phyloP scores from a whole-genome alignment of 2,888 invertebrate genomes.

The Melangyna quadrimaculata region DNA sequence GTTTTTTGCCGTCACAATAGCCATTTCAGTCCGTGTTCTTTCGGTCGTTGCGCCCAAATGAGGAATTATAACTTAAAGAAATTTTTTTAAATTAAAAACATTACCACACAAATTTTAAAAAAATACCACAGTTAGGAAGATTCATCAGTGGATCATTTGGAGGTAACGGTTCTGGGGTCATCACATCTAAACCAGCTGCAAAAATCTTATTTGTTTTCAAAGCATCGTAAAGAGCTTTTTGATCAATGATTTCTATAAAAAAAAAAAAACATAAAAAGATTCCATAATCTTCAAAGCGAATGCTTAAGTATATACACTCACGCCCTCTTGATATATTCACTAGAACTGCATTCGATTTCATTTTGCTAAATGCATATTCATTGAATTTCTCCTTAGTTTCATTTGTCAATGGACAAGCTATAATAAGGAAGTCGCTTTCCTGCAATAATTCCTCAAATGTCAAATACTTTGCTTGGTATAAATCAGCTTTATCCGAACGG shows the following conservation, averaged over 20 bases:
- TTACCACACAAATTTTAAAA: too few relatives aligned
- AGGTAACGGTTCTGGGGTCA: conserved; percentile 94
- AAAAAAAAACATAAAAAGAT: not conserved
- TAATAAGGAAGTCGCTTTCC: conserved; percentile 93
- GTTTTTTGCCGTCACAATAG: conserved; percentile 89
- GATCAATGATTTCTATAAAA: conserved; percentile 86
- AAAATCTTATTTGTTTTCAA: conserved; percentile 88
- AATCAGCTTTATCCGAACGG: conserved; percentile 84
- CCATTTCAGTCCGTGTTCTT: conserved; percentile 90
- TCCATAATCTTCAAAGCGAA: not conserved
- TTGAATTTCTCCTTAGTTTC: conserved; percentile 92
- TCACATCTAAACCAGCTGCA: conserved; percentile 96
- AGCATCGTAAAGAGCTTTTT: conserved; percentile 90
- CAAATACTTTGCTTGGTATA: conserved; percentile 86
- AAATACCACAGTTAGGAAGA: conserved; percentile 93
- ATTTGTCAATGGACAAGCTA: conserved; percentile 88
- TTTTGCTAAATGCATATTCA: conserved; percentile 88
- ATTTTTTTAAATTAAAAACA: not conserved
- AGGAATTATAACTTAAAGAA: conserved; percentile 87
- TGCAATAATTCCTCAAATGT: conserved; percentile 86
- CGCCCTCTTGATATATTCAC: conserved; percentile 93
- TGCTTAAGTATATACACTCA: conserved; percentile 63
- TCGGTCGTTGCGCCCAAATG: conserved; percentile 94
- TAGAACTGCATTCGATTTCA: conserved; percentile 93
- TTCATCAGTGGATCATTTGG: conserved; percentile 88